Evolutionary conservation across 2,888 invertebrate species (phyloP).

Genomic region (Congeria kusceri): DNA sequence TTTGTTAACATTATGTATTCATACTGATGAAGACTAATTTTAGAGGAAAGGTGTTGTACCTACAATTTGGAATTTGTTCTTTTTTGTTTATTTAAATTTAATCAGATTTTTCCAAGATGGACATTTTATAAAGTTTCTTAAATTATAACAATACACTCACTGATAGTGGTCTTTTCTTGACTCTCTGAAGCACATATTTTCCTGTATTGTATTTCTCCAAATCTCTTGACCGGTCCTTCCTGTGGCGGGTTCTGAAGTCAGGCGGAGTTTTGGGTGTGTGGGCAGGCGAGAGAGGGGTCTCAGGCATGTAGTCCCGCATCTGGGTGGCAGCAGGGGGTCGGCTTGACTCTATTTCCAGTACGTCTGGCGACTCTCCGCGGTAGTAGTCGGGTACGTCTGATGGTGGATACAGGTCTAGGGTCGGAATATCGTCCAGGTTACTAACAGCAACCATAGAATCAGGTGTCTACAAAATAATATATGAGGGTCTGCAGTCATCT

Average conservation of each 20-base stretch:
- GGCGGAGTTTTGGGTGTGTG: slow-evolving; percentile 52
- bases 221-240: slow-evolving; percentile 16
- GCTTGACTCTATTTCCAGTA: slow-evolving; percentile 37
- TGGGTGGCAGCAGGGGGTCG: slow-evolving; percentile 26
- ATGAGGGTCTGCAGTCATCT: too few relatives aligned
- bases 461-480: slow-evolving; percentile 67
- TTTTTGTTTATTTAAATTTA: too few relatives aligned
- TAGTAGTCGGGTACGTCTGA: slow-evolving; percentile 63
- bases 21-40: too few relatives aligned
- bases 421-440: slow-evolving; percentile 73
- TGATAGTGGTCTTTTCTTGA: slow-evolving; percentile 64
- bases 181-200: slow-evolving; percentile 64
- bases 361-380: slow-evolving; percentile 63
- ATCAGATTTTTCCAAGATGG: too few relatives aligned
- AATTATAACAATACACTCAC: slow-evolving; percentile 57
- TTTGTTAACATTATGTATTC: too few relatives aligned
- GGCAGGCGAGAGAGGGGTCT: slow-evolving; percentile 47
- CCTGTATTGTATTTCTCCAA: slow-evolving; percentile 20
- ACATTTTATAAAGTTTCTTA: too few relatives aligned
- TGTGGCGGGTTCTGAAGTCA: background rate
- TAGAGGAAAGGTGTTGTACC: too few relatives aligned
- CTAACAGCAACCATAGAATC: slow-evolving; percentile 75
- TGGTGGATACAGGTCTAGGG: slow-evolving; percentile 69
- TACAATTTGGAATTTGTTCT: too few relatives aligned
- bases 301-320: slow-evolving; percentile 5